phyloP scores from a whole-genome alignment of 2,888 invertebrate species.

The Metellina segmentata region DNA sequence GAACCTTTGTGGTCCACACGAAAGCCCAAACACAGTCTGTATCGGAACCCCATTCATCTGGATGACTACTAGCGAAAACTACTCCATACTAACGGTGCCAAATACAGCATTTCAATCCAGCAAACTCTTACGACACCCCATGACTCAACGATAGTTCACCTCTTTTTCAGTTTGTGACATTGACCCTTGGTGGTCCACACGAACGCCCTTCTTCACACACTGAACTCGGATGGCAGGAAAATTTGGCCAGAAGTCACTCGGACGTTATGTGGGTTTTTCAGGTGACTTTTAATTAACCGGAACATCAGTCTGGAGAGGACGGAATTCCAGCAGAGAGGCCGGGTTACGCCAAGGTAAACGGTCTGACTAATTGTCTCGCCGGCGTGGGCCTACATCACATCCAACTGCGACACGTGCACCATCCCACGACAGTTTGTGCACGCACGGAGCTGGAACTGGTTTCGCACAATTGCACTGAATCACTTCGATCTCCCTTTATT shows the following conservation, averaged over 20 bases:
- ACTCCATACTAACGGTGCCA: too few relatives aligned
- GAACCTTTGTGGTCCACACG: background rate
- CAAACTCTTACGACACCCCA: background rate
- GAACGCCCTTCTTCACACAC: background rate
- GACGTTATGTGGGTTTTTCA: background rate
- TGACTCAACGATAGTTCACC: background rate
- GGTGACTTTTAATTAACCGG: background rate
- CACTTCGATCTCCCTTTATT: background rate
- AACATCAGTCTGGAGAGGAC: background rate
- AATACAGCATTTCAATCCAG: too few relatives aligned
- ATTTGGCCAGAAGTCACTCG: background rate
- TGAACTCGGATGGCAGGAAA: background rate
- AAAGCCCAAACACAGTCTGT: too few relatives aligned
- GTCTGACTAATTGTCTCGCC: background rate
- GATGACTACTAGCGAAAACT: too few relatives aligned
- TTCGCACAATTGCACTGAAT: background rate
- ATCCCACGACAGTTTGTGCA: background rate
- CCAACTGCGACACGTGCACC: background rate
- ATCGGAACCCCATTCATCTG: too few relatives aligned
- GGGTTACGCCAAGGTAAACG: background rate
- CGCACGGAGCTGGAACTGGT: background rate
- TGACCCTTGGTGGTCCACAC: background rate
- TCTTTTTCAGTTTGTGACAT: background rate
- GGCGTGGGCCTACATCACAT: background rate
- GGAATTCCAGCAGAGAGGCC: background rate